Evolutionary conservation across 2,113 vertebrate genomes (phyloP).

Genomic region (Jacana jacana): DNA sequence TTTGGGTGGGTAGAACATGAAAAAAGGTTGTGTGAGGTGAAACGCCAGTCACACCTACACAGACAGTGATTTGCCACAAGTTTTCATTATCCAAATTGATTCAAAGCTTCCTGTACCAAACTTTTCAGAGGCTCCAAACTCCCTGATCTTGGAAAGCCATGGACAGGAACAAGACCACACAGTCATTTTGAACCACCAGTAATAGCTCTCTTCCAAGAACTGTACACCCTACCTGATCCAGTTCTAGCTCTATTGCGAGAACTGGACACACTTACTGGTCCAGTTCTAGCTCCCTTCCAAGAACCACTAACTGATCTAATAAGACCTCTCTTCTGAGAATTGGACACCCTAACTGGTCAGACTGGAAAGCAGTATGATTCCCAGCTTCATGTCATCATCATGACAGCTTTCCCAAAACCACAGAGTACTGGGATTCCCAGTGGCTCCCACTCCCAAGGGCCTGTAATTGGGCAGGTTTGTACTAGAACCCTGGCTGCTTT

Average conservation of each 20-base stretch:
- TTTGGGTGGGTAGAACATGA: neutral
- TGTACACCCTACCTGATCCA: neutral
- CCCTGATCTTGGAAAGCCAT: neutral
- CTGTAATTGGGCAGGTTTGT: neutral
- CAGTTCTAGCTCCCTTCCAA: neutral
- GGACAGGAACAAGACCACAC: neutral
- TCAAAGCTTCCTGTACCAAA: neutral
- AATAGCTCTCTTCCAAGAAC: neutral
- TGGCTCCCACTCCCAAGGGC: neutral
- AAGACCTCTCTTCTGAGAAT: neutral
- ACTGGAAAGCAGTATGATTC: constrained; percentile 1
- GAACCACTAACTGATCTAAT: neutral
- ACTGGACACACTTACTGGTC: neutral
- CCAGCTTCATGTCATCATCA: neutral
- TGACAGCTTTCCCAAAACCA: neutral
- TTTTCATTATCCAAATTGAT: neutral
- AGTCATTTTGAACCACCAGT: neutral
- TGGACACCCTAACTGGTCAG: neutral
- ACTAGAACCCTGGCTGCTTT: neutral
- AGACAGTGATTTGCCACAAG: neutral
- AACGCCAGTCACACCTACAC: neutral
- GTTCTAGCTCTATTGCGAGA: neutral
- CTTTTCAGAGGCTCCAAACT: neutral
- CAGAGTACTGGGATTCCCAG: neutral
- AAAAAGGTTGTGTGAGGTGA: neutral